These are phyloP conservation scores for Plecotus auritus DNA, from an alignment of 2,113 vertebrate species.

Conservation along the genomic window DNA sequence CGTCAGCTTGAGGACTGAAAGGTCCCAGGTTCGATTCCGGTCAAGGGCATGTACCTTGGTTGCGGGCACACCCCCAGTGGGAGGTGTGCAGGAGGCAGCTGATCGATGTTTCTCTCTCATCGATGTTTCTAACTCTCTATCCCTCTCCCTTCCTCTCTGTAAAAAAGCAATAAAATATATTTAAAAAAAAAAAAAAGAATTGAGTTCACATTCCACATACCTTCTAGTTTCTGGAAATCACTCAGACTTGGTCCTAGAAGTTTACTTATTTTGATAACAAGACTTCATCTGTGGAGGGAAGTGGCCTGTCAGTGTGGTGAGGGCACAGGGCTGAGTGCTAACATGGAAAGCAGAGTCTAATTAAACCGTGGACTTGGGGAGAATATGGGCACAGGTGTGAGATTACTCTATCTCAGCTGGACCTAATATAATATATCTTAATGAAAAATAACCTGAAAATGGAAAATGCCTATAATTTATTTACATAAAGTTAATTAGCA, in stretches of 20 bases:
- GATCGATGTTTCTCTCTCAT: too few relatives aligned
- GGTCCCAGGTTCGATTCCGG: too few relatives aligned
- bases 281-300: not conserved
- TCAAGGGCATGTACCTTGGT: too few relatives aligned
- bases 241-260: not conserved
- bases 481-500: conserved; percentile 27
- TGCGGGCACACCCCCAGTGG: too few relatives aligned
- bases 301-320: accelerated
- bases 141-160: too few relatives aligned
- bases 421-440: not conserved
- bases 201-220: not conserved
- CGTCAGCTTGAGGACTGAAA: too few relatives aligned
- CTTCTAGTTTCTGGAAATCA: not conserved
- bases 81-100: too few relatives aligned
- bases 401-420: not conserved
- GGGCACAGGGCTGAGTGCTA: accelerated
- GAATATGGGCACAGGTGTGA: not conserved
- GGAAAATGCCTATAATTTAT: not conserved
- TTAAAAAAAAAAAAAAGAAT: too few relatives aligned
- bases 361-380: not conserved
- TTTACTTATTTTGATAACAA: not conserved
- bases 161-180: too few relatives aligned
- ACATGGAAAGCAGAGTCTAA: not conserved
- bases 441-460: not conserved
- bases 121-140: too few relatives aligned